Evolutionary conservation across 2,113 vertebrate genomes (phyloP).

Genomic region (Dolichallabes microphthalmus): DNA sequence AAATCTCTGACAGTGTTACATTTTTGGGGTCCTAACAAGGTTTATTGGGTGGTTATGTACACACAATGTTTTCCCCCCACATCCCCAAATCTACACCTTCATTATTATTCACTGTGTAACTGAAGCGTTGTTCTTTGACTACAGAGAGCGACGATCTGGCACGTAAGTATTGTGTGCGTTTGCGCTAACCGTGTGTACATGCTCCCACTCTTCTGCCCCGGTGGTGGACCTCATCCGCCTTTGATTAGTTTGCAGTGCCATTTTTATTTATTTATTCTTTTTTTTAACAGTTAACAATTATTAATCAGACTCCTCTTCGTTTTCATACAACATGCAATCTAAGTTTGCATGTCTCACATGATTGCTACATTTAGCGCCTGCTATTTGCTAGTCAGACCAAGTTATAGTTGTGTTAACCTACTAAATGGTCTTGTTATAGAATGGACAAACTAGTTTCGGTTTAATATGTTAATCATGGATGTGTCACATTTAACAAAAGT

Average conservation of each 20-base stretch:
- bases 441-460: neutral
- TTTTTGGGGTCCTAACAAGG: too few relatives aligned
- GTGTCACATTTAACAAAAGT: neutral
- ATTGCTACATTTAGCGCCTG: slow-evolving; percentile 27
- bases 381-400: slow-evolving; percentile 58
- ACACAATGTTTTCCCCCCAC: neutral
- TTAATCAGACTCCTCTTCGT: slow-evolving; percentile 6
- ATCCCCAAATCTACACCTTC: slow-evolving; percentile 36
- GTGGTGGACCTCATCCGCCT: slow-evolving; percentile 60
- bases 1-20: too few relatives aligned
- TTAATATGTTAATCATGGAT: neutral
- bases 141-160: slow-evolving; percentile 79
- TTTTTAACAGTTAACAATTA: slow-evolving; percentile 50
- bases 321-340: slow-evolving; percentile 39
- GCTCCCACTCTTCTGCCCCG: slow-evolving; percentile 61
- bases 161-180: slow-evolving; percentile 76
- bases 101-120: slow-evolving; percentile 55
- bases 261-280: slow-evolving; percentile 51
- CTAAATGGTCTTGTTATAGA: neutral
- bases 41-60: too few relatives aligned
- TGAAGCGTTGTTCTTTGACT: slow-evolving; percentile 77
- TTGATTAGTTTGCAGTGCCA: slow-evolving; percentile 50
- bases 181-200: slow-evolving; percentile 63
- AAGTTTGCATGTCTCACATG: slow-evolving; percentile 67
- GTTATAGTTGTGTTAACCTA: neutral